Conservation (phyloP, 2,888 invertebrate genomes). For the Myathropa florea region DNA sequence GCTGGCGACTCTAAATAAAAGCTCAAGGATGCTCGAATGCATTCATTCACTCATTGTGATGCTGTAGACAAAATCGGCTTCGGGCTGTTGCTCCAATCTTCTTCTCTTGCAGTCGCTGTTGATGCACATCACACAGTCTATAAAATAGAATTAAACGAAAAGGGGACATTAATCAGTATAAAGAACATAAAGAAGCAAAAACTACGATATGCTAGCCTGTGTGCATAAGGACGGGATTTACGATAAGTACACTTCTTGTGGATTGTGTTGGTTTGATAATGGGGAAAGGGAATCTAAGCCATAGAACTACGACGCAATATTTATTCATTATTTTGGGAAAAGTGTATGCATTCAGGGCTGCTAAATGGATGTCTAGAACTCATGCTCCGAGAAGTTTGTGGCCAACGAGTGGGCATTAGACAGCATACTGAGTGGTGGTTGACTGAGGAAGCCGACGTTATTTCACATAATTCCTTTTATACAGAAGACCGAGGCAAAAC, state of each 20-base stretch:
- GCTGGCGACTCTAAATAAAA: slow-evolving; percentile 47
- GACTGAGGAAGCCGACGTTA: slow-evolving; percentile 18
- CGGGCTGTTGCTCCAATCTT: slow-evolving; percentile 53
- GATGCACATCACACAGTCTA: slow-evolving; percentile 68
- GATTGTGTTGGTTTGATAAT: slow-evolving; percentile 26
- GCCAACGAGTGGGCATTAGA: slow-evolving; percentile 62
- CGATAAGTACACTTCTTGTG: slow-evolving; percentile 66
- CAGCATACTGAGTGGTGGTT: slow-evolving; percentile 39
- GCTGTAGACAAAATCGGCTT: slow-evolving; percentile 29
- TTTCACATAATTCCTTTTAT: slow-evolving; percentile 40
- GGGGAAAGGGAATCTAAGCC: background rate
- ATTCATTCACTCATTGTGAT: slow-evolving; percentile 48
- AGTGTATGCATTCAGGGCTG: slow-evolving; percentile 41
- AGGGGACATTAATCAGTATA: slow-evolving; percentile 65
- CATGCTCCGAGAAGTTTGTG: slow-evolving; percentile 49
- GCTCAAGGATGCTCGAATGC: slow-evolving; percentile 46
- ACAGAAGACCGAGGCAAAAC: slow-evolving; percentile 50
- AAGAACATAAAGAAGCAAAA: slow-evolving; percentile 37
- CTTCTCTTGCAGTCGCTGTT: slow-evolving; percentile 28
- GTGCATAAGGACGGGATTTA: slow-evolving; percentile 56
- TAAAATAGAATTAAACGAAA: slow-evolving; percentile 65
- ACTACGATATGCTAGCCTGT: slow-evolving; percentile 49
- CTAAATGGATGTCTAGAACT: slow-evolving; percentile 22
- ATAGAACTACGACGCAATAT: slow-evolving; percentile 51
- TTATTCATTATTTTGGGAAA: slow-evolving; percentile 66